Base-by-base conservation (phyloP, 2,888 invertebrate genomes). In the Lottia gigantea region DNA sequence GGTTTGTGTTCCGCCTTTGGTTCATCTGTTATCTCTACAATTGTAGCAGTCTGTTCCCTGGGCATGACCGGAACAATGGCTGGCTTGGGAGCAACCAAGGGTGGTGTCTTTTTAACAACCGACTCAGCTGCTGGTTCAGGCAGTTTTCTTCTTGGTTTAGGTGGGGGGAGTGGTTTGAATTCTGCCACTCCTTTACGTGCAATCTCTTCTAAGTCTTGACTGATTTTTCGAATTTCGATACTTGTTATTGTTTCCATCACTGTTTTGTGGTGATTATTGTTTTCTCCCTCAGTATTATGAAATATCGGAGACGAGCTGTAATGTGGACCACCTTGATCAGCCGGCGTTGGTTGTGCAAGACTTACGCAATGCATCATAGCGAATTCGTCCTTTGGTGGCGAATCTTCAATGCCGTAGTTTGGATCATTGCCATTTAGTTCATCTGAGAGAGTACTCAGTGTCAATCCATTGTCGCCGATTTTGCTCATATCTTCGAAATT, bases 401-500 rank as follows among this genome's bases (percentile, higher is more conserved):
- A 67, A 16, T 45, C 31, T n/a, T 68, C 64, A 12, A 31, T 64
- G 15, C 45, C 62, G 46, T 70, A 65, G 31, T 46, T 46, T 12
- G 64, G 64, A 8, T 40, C 64, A 45, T 63, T 63, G 23, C 64
- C 64, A n/a, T 63, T 63, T 6, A 40, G 31, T 40, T 63, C 64
- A 45, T 63, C 64, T 11, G 64, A 63, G 1, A 45, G 26, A 19
- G 64, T 63, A 11, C 26, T 31, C 40, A 26, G 64, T n/a, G 26
- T 40, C 64, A 40, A 40, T 15, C 55, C 66, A 23, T 73, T 73
- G 66, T 78, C 73, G 12, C 79, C 77, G 12, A 85, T 75, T 72
- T 80, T 77, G 75, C 85, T 86, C 49, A 87, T 86, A 76, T 87
- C 83, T 73, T 86, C 86, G 62, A 85, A 82, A 46, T 82, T 80